Evolutionary conservation across 2,113 vertebrate species (phyloP).

Genomic region (Baryphthengus martii): DNA sequence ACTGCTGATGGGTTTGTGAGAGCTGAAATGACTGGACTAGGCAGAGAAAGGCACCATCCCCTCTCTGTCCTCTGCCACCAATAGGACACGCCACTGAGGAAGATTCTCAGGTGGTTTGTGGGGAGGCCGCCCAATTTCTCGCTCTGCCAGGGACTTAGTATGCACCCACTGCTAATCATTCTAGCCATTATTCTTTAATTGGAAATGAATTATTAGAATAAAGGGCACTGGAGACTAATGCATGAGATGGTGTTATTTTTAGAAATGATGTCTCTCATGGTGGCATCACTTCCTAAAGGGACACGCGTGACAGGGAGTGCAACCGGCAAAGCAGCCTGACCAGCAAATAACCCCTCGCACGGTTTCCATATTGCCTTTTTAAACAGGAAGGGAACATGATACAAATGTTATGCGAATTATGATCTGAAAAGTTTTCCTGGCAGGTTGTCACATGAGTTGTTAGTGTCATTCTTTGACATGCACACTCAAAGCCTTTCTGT

Average conservation of each 20-base stretch:
- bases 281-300: conserved; percentile 37
- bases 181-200: background rate
- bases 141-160: background rate
- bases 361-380: conserved; percentile 26
- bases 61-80: background rate
- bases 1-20: background rate
- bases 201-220: background rate
- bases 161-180: background rate
- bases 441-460: conserved; percentile 8
- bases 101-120: background rate
- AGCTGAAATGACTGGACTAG: background rate
- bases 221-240: background rate
- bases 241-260: background rate
- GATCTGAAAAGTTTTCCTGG: conserved; percentile 49
- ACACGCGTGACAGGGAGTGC: background rate
- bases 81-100: background rate
- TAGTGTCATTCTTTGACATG: conserved; percentile 20
- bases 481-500: background rate
- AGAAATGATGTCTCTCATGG: background rate
- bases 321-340: conserved; percentile 1
- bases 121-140: background rate
- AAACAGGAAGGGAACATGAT: conserved; percentile 43
- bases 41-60: background rate
- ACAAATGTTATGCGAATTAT: conserved; percentile 12
- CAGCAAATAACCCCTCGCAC: conserved; percentile 33